These are phyloP conservation scores for Noctua fimbriata DNA, from an alignment of 2,888 invertebrate species.

Conservation along the genomic window DNA sequence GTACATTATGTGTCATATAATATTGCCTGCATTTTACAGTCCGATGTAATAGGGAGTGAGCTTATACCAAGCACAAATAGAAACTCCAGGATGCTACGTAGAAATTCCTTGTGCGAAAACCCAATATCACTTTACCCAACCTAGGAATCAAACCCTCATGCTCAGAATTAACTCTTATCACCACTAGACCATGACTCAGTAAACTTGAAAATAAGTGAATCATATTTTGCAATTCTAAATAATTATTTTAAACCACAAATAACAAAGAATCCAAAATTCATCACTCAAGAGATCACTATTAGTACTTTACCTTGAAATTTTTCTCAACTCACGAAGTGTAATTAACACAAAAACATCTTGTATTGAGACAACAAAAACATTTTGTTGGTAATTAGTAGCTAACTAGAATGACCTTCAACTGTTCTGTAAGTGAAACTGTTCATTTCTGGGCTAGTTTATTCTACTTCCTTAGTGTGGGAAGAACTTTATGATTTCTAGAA, in stretches of 20 bases:
- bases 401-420: slow-evolving; percentile 52
- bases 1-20: neutral
- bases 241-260: neutral
- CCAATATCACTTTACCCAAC: neutral
- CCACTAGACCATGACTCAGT: neutral
- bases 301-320: slow-evolving; percentile 44
- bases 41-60: neutral
- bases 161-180: neutral
- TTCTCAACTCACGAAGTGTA: slow-evolving; percentile 39
- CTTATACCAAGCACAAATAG: neutral
- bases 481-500: neutral
- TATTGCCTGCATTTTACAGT: neutral
- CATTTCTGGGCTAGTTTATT: slow-evolving; percentile 41
- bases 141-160: neutral
- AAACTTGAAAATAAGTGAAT: neutral
- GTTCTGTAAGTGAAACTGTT: slow-evolving; percentile 38
- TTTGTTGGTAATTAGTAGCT: slow-evolving; percentile 54
- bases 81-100: neutral
- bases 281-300: slow-evolving; percentile 13
- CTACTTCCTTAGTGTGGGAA: slow-evolving; percentile 33
- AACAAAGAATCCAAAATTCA: slow-evolving; percentile 16
- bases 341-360: slow-evolving; percentile 57
- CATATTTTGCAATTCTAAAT: neutral
- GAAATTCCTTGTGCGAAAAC: neutral
- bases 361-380: slow-evolving; percentile 62